Evolutionary conservation across 2,888 invertebrate species (phyloP).

Genomic region (Campaea margaritaria): DNA sequence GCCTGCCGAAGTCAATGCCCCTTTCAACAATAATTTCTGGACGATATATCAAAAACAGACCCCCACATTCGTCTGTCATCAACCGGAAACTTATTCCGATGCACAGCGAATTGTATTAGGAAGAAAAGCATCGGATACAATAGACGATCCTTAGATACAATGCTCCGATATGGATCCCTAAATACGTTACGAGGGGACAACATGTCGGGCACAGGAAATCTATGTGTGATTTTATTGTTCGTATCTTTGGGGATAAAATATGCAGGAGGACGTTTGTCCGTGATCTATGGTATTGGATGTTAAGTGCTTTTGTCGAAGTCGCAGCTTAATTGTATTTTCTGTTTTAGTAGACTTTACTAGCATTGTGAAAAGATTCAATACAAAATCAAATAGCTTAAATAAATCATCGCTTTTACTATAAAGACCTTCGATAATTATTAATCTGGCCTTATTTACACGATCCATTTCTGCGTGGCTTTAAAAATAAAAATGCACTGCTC

Average conservation of each 20-base stretch:
- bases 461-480: too few species aligned
- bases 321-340: constrained; percentile 18
- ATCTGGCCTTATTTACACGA: background rate
- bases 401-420: background rate
- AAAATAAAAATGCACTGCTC: too few species aligned
- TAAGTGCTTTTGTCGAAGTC: constrained; percentile 31
- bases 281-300: constrained; percentile 41
- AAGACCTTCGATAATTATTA: background rate
- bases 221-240: constrained; percentile 48
- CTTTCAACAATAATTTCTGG: constrained; percentile 60
- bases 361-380: background rate
- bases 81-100: constrained; percentile 61
- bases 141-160: constrained; percentile 42
- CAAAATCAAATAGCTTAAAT: background rate
- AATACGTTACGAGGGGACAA: constrained; percentile 46
- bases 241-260: constrained; percentile 44
- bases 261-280: constrained; percentile 39
- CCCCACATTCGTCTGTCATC: constrained; percentile 47
- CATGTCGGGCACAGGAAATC: constrained; percentile 45
- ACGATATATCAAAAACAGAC: constrained; percentile 61
- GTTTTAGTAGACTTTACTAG: constrained; percentile 7
- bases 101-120: constrained; percentile 61
- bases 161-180: constrained; percentile 47
- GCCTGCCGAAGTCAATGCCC: constrained; percentile 42
- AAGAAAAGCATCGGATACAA: constrained; percentile 50